Conservation (phyloP, 2,797 vertebrate species). For the Hemibagrus guttatus region DNA sequence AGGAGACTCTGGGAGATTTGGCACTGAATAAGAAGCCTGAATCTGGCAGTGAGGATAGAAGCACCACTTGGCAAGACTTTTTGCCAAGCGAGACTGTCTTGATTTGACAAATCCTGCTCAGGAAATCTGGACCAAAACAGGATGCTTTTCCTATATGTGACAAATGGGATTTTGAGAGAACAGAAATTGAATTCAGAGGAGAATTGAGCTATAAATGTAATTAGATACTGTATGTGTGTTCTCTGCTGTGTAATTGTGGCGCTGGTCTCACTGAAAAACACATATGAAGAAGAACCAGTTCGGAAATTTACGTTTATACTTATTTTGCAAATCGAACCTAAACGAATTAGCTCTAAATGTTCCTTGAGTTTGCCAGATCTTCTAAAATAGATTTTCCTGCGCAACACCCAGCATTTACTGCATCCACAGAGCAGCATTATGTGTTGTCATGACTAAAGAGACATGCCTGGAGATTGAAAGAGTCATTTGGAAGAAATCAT, state of each 20-base stretch:
- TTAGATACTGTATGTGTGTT: background rate
- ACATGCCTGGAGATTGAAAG: background rate
- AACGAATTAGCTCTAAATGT: background rate
- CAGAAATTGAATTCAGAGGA: background rate
- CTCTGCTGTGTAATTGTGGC: background rate
- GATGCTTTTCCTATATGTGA: background rate
- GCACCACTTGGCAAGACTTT: constrained; percentile 27
- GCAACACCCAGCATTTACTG: constrained; percentile 9
- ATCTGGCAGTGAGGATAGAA: background rate
- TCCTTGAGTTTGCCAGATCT: background rate
- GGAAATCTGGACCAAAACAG: background rate
- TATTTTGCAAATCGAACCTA: background rate
- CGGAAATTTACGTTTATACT: background rate
- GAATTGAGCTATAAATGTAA: background rate
- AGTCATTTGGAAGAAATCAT: too few species aligned
- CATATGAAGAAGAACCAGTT: background rate
- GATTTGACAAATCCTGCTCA: background rate
- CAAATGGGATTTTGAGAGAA: background rate
- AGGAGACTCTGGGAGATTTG: constrained; percentile 11
- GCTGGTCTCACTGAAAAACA: background rate
- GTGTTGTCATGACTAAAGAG: background rate
- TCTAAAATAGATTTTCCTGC: background rate
- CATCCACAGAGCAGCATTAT: constrained; percentile 3
- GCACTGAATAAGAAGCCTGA: background rate
- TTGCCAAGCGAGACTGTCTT: constrained; percentile 8